Base-by-base conservation (phyloP, 2,888 invertebrate species). In the Mongoloraphidia duomilia region DNA sequence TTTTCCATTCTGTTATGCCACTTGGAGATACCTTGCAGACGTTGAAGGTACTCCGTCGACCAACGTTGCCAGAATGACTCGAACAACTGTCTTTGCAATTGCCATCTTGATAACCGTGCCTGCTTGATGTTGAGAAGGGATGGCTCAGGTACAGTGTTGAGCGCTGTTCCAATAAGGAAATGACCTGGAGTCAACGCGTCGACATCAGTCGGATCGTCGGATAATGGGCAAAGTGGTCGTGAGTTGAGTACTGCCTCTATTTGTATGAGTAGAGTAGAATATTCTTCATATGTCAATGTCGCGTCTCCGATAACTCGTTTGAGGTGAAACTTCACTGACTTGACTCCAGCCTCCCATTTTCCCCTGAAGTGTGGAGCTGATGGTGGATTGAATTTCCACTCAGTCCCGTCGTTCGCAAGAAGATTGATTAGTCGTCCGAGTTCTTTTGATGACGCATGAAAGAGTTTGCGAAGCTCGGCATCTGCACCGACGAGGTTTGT, bases 361-460 rank as follows among this genome's bases (percentile, higher is more conserved):
- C 14, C 55, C 1, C 61, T 60, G 38, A 59, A 59, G 44, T 61
- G 57, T 1, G 59, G 60, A 11, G 58, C 53, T 17, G 46, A 40
- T 4, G 61, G 55, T 2, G 61, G 60, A 39, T 55, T 60, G 46
- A 61, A 63, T 11, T 56, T 52, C 63, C 61, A 63, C 5, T 51
- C 1, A 9, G 57, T 57, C 6, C 55, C 56, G 9, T 54, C 47
- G 10, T 50, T 50, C 9, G 48, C 42, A 1, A 51, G 39, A 8
- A 17, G 11, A 38, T 47, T 41, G 13, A 14, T 38, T 34, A 46
- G 11, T 34, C 44, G 37, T 26, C 41, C 40, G 13, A 41, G 12
- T 36, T 41, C 41, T 34, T 51, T 46, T 14, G 13, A 42, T 35
- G 49, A 42, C 9, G 11, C 9, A 11, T 9, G 11, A 36, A 10